Evolutionary conservation across 2,113 vertebrate species (phyloP).

Genomic region (Bettongia penicillata): DNA sequence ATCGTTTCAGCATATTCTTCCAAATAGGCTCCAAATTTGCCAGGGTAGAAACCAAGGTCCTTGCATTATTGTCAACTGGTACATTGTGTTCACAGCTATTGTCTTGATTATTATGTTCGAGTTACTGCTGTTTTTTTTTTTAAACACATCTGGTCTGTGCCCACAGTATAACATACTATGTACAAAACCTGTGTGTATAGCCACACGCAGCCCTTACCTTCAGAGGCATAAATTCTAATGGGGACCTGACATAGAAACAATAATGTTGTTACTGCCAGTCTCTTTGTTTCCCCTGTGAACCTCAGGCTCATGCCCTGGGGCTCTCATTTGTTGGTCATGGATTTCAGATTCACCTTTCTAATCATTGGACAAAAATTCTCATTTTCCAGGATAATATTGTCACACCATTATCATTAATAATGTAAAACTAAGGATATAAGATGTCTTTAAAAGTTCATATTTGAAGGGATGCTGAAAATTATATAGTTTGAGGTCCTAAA

Average conservation of each 20-base stretch:
- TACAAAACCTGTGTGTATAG: background rate
- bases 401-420: slow-evolving; percentile 36
- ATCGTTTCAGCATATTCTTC: slow-evolving; percentile 56
- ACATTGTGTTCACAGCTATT: background rate
- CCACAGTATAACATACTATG: slow-evolving; percentile 10
- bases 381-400: slow-evolving; percentile 48
- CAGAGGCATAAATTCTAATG: background rate
- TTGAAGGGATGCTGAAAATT: slow-evolving; percentile 62
- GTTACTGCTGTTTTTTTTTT: background rate
- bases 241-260: slow-evolving; percentile 31
- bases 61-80: slow-evolving; percentile 50
- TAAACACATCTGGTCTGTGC: background rate
- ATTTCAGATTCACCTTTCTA: slow-evolving; percentile 46
- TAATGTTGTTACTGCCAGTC: slow-evolving; percentile 14
- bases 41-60: background rate
- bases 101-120: background rate
- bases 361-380: slow-evolving; percentile 35
- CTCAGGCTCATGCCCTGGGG: background rate
- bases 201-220: background rate
- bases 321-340: slow-evolving; percentile 32
- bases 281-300: slow-evolving; percentile 18
- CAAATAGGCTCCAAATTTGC: background rate
- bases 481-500: slow-evolving; percentile 20
- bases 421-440: slow-evolving; percentile 42
- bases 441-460: slow-evolving; percentile 54